Evolutionary conservation across 2,797 vertebrate genomes (phyloP).

Genomic region (Poecilia picta): DNA sequence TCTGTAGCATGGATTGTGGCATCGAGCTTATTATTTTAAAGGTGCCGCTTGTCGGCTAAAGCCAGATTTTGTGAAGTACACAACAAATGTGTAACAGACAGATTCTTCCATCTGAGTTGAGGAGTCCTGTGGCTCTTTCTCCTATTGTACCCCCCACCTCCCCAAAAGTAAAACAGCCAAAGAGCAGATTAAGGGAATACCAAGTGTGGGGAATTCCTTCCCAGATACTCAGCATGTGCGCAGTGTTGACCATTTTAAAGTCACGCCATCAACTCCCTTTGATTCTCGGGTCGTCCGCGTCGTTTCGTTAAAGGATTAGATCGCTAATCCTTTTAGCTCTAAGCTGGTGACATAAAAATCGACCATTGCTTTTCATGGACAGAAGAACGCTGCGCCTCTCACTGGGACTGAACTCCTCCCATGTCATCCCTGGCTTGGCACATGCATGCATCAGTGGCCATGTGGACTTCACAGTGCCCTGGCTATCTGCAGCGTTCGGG

Average conservation of each 20-base stretch:
- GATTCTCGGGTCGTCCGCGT: conserved; percentile 60
- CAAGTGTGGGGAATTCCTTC: conserved; percentile 31
- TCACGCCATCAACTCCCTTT: conserved; percentile 37
- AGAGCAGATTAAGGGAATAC: conserved; percentile 19
- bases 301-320: conserved; percentile 76
- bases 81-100: background rate
- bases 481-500: conserved; percentile 44
- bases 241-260: conserved; percentile 16
- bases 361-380: conserved; percentile 66
- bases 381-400: conserved; percentile 57
- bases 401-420: conserved; percentile 62
- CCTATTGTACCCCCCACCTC: background rate
- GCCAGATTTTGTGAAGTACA: background rate
- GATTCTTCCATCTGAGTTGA: background rate
- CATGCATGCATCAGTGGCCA: conserved; percentile 60
- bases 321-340: conserved; percentile 75
- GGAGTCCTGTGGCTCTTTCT: background rate
- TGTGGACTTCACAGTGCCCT: conserved; percentile 51
- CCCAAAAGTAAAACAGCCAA: background rate
- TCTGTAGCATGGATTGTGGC: background rate
- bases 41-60: too few relatives aligned
- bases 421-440: conserved; percentile 57
- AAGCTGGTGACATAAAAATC: conserved; percentile 78
- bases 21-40: background rate
- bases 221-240: conserved; percentile 3